Conservation (phyloP, 2,113 vertebrate species). For the Leptosomus discolor region DNA sequence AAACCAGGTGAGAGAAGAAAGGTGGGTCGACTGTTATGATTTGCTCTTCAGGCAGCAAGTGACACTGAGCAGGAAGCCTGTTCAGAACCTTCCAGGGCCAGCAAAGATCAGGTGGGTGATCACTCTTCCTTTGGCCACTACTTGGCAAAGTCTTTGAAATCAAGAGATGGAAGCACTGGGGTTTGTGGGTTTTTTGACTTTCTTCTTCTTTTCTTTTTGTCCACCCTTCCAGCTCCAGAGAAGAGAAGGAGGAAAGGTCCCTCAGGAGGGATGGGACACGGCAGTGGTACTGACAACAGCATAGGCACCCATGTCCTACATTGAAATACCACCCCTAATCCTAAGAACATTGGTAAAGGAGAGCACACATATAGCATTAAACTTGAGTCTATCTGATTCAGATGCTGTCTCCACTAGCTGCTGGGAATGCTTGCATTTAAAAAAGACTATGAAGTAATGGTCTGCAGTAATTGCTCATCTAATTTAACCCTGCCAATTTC, state of each 20-base stretch:
- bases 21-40: not conserved
- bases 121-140: not conserved
- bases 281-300: not conserved
- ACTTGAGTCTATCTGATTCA: not conserved
- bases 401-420: not conserved
- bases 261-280: not conserved
- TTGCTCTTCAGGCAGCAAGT: not conserved
- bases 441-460: not conserved
- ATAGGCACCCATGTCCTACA: not conserved
- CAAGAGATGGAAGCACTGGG: not conserved
- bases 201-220: not conserved
- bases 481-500: not conserved
- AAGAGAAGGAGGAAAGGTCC: not conserved
- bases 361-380: rapidly evolving
- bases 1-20: not conserved
- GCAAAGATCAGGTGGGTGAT: not conserved
- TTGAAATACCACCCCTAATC: not conserved
- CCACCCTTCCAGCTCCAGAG: not conserved
- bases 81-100: not conserved
- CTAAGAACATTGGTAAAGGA: not conserved
- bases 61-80: not conserved
- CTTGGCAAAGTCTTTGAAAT: not conserved
- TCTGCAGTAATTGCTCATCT: not conserved
- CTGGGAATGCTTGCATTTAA: not conserved
- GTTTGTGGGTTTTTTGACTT: not conserved